Evolutionary conservation across 1,140 invertebrate genomes (phyloP).

Genomic region (Limonius californicus): DNA sequence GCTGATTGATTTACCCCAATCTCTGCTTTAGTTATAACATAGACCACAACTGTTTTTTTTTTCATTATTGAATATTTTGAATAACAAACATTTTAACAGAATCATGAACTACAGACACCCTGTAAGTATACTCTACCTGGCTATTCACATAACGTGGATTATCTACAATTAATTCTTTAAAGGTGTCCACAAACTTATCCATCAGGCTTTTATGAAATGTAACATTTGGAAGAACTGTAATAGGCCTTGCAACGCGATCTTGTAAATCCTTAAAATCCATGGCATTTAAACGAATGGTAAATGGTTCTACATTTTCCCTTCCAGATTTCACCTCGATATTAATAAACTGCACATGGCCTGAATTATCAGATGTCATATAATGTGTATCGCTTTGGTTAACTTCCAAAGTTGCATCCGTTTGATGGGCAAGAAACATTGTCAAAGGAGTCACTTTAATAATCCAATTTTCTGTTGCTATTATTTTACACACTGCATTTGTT

Average conservation of each 20-base stretch:
- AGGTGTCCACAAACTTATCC: slow-evolving; percentile 80
- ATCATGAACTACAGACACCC: no score
- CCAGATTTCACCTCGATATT: slow-evolving; percentile 74
- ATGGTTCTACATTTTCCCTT: slow-evolving; percentile 53
- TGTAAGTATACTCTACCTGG: no score
- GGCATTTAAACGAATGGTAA: slow-evolving; percentile 71
- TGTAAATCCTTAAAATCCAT: slow-evolving; percentile 75
- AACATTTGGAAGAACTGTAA: slow-evolving; percentile 72
- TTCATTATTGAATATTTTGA: no score
- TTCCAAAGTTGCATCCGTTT: slow-evolving; percentile 71
- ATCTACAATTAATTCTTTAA: slow-evolving; percentile 67
- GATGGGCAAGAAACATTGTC: slow-evolving; percentile 68
- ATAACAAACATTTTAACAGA: no score
- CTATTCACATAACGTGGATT: slow-evolving; percentile 68
- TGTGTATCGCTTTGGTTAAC: slow-evolving; percentile 74
- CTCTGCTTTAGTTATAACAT: no score
- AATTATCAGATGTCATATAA: slow-evolving; percentile 58
- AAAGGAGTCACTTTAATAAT: slow-evolving; percentile 82
- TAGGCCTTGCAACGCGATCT: slow-evolving; percentile 68
- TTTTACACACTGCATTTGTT: slow-evolving; percentile 62
- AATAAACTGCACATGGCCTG: slow-evolving; percentile 69
- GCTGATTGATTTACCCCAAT: no score
- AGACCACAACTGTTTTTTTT: no score
- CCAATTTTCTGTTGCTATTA: slow-evolving; percentile 83
- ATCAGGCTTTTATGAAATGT: slow-evolving; percentile 74